Conservation (phyloP, 2,888 invertebrate species). For the Pemphredon lugubris region DNA sequence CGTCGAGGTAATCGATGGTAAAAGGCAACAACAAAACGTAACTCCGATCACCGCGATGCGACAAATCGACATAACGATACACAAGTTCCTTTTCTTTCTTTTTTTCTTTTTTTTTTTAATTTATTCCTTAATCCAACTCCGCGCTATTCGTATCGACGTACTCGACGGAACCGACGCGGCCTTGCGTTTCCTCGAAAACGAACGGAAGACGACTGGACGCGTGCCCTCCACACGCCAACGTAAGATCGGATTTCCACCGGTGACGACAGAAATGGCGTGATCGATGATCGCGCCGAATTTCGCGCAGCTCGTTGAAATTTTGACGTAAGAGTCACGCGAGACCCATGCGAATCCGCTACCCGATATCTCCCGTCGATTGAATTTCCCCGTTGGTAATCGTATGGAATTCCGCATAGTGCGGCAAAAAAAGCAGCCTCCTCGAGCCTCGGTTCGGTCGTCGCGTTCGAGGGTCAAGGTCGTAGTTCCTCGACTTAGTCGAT, state of each 20-base stretch:
- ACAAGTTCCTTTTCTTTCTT: too few relatives aligned
- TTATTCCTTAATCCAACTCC: not conserved
- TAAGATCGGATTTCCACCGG: constrained; percentile 34
- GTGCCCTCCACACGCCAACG: constrained; percentile 13
- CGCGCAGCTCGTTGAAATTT: constrained; percentile 59
- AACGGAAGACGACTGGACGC: constrained; percentile 12
- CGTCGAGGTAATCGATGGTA: constrained; percentile 1
- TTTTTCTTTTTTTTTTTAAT: too few relatives aligned
- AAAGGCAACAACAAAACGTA: constrained; percentile 15
- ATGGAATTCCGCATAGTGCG: constrained; percentile 37
- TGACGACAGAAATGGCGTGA: constrained; percentile 32
- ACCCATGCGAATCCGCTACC: constrained; percentile 13
- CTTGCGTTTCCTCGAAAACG: too few relatives aligned
- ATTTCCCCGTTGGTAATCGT: constrained; percentile 33
- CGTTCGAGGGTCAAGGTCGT: constrained; percentile 66
- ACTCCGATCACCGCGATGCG: not conserved
- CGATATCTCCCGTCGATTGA: constrained; percentile 23
- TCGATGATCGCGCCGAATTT: constrained; percentile 48
- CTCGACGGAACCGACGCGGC: too few relatives aligned
- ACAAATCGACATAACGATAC: constrained; percentile 25
- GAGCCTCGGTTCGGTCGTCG: constrained; percentile 50
- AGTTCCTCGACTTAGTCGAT: constrained; percentile 45
- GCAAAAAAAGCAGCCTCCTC: constrained; percentile 39
- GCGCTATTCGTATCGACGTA: too few relatives aligned
- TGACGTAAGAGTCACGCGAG: constrained; percentile 12